phyloP scores from a whole-genome alignment of 1,140 invertebrate genomes.

The Sminthurides bifidus region DNA sequence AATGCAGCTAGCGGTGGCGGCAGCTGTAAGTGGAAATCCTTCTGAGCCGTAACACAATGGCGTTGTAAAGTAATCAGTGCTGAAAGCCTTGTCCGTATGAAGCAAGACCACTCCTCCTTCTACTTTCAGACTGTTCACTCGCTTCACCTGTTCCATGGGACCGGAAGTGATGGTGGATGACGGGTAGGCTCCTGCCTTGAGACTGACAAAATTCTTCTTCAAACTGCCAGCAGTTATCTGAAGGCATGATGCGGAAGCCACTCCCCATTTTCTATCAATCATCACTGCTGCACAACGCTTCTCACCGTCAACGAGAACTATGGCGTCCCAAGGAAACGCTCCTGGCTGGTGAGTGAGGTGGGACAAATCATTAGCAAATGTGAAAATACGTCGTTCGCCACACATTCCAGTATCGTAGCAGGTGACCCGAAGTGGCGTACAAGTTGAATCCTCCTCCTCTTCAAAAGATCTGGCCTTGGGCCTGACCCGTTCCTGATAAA shows the following conservation, averaged over 20 bases:
- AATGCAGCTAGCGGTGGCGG: no score
- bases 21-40: no score
- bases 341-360: neutral
- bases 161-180: neutral
- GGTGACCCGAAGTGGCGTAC: neutral
- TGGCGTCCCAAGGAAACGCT: slow-evolving; percentile 6
- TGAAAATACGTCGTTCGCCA: neutral
- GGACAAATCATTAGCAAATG: neutral
- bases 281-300: neutral
- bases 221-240: neutral
- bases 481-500: neutral
- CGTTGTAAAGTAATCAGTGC: slow-evolving; percentile 6
- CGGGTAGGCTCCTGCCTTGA: neutral
- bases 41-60: no score
- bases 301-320: slow-evolving; percentile 1
- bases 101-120: neutral
- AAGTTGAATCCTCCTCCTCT: neutral
- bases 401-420: slow-evolving; percentile 4
- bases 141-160: slow-evolving; percentile 11
- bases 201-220: neutral
- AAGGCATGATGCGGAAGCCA: slow-evolving; percentile 1
- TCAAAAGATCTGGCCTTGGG: neutral
- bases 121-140: slow-evolving; percentile 4
- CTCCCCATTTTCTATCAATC: slow-evolving; percentile 4
- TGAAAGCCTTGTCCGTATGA: slow-evolving; percentile 5